Base-by-base conservation (phyloP, 2,113 vertebrate genomes). In the Sinocyclocheilus grahami region DNA sequence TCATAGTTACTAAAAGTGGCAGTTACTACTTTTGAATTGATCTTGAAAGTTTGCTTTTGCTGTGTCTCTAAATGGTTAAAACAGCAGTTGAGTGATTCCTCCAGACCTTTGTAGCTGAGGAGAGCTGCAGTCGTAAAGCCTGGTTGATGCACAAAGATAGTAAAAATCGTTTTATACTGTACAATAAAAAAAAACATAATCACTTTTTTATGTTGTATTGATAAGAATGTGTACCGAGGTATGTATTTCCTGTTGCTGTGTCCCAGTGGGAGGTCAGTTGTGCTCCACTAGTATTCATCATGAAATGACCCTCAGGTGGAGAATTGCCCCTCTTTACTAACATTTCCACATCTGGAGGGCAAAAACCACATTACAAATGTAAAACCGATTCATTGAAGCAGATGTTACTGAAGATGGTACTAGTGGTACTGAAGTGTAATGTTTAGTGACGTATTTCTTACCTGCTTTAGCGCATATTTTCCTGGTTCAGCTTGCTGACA, bases 321-420 rank as follows among this genome's bases (percentile, higher is more conserved):
- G 4, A 24, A 0, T 16, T 3, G 2, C 87, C 90, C 63, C 86
- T 90, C 67, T 83, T 63, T 5, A 95, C 77, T 78, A 90, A 46
- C 53, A 96, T 18, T 30, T 90, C 78, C 81, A 97, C 22, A 37
- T 95, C 96, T 97, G 92, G 0, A 88, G 37, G 48, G 18, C 16
- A 81, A 75, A 27, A 27, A 11, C 1, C 18, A 39, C 58, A 30
- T 6, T 62, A 20, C 2, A 1, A 55, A 60, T 78, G 10, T 48
- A 48, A 48, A 48, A 14, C 58, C 20, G 67, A 82, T 51, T 60
- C 0, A 24, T 9, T n/a, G 6, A 85, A 46, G 14, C 10, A 22
- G 18, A 11, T 76, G 27, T 3, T 4, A 22, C 18, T 58, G 55
- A 58, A 58, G 1, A 60, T 60, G 20, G 1, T 60, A 58, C 55